phyloP scores from a whole-genome alignment of 2,113 vertebrate genomes.

The Neotoma lepida region DNA sequence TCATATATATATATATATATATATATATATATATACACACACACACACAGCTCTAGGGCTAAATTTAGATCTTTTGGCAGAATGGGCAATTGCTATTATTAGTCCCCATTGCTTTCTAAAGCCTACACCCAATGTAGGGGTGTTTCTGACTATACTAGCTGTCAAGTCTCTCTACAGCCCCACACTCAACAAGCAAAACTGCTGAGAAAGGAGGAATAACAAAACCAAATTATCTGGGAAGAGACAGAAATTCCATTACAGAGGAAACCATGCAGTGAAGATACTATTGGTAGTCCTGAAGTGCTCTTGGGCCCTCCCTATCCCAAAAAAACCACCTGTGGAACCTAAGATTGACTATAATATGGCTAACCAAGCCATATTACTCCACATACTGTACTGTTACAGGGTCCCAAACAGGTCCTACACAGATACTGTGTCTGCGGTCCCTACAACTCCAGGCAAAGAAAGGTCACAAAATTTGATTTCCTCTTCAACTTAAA shows the following conservation, averaged over 20 bases:
- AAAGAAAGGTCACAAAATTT: conserved; percentile 27
- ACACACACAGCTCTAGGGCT: conserved; percentile 68
- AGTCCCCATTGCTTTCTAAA: conserved; percentile 68
- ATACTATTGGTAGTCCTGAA: background rate
- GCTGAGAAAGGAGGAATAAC: background rate
- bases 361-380: background rate
- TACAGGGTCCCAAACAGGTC: background rate
- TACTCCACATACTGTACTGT: background rate
- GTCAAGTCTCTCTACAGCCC: background rate
- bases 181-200: background rate
- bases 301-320: background rate
- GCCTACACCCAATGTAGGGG: conserved; percentile 58
- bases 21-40: no score
- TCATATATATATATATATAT: conserved; percentile 65
- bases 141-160: conserved; percentile 58
- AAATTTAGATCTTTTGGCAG: conserved; percentile 75
- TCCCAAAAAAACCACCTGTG: background rate
- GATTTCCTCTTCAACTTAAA: conserved; percentile 60
- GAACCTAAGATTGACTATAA: background rate
- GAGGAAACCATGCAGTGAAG: conserved; percentile 22
- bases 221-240: conserved; percentile 38
- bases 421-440: background rate
- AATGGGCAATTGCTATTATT: conserved; percentile 73
- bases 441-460: background rate
- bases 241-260: conserved; percentile 48